Conservation (phyloP, 2,888 invertebrate genomes). For the Netelia melanura region DNA sequence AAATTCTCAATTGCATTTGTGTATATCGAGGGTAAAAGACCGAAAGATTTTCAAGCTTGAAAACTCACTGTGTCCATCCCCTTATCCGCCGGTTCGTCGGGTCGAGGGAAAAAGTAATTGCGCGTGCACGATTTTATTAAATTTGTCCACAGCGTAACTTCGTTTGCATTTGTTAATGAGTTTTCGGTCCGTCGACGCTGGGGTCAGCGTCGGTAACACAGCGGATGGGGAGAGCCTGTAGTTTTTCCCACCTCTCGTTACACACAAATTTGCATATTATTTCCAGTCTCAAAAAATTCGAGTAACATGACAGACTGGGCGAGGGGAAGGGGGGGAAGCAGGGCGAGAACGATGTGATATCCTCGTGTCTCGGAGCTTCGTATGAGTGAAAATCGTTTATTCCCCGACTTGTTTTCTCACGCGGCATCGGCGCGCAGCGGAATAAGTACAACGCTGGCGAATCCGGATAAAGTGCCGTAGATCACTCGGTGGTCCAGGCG, state of each 20-base stretch:
- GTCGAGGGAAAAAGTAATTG: constrained; percentile 81
- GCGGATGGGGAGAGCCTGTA: constrained; percentile 47
- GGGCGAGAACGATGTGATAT: constrained; percentile 16
- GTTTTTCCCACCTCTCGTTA: constrained; percentile 42
- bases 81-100: constrained; percentile 61
- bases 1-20: not conserved
- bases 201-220: constrained; percentile 53
- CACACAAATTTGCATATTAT: constrained; percentile 81
- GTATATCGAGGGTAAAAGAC: constrained; percentile 28
- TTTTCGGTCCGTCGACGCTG: constrained; percentile 79
- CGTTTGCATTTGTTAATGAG: constrained; percentile 84
- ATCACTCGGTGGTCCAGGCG: constrained; percentile 81
- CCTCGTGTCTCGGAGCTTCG: constrained; percentile 38
- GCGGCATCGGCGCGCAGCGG: constrained; percentile 63
- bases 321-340: too few relatives aligned
- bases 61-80: constrained; percentile 42
- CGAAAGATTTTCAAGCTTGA: constrained; percentile 46
- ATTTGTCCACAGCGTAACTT: constrained; percentile 83
- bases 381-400: constrained; percentile 63
- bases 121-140: constrained; percentile 84
- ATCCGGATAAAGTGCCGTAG: constrained; percentile 80
- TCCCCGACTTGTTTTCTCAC: constrained; percentile 60
- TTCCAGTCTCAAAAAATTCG: constrained; percentile 70
- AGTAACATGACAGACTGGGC: constrained; percentile 22
- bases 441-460: constrained; percentile 78